A percentile compares a stretch with the other conserved stretches of the same genome.
Conservation (phyloP, 2,888 invertebrate species). For the Anticlea derivata region DNA sequence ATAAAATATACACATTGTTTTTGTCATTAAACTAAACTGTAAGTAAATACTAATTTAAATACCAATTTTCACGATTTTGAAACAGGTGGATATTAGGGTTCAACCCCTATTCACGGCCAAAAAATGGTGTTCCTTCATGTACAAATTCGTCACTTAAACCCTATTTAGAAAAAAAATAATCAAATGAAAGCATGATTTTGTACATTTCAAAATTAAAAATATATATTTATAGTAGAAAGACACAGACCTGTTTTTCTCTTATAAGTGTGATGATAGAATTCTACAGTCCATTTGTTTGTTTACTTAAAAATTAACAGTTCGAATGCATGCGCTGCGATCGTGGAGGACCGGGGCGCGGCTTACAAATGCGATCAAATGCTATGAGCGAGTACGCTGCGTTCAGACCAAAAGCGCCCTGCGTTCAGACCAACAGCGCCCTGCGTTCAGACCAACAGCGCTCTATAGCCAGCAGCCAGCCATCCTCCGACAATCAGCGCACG, state of each 20-base stretch:
- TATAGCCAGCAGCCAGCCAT: no score
- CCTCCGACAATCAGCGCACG: no score
- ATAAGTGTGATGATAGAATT: conserved; percentile 81
- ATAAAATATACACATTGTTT: conserved; percentile 85
- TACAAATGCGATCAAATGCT: conserved; percentile 72
- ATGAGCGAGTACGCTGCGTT: conserved; percentile 31
- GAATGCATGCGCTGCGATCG: conserved; percentile 52
- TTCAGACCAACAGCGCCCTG: neutral
- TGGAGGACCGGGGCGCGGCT: conserved; percentile 34
- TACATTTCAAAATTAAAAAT: conserved; percentile 78
- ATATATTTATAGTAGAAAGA: conserved; percentile 48
- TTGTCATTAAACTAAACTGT: conserved; percentile 84
- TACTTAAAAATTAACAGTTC: conserved; percentile 78
- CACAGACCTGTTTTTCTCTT: conserved; percentile 64
- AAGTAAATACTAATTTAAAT: conserved; percentile 84
- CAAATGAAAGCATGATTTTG: conserved; percentile 82
- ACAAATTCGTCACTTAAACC: conserved; percentile 78
- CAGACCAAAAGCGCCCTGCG: neutral
- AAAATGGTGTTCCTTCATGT: conserved; percentile 65
- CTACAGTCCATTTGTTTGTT: conserved; percentile 75
- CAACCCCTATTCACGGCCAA: conserved; percentile 36
- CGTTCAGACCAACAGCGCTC: no score
- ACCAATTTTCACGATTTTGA: conserved; percentile 76
- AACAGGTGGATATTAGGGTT: conserved; percentile 53
- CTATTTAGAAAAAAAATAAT: conserved; percentile 77